These are phyloP conservation scores for Anniella stebbinsi DNA, from an alignment of 2,797 vertebrate species.

Conservation along the genomic window DNA sequence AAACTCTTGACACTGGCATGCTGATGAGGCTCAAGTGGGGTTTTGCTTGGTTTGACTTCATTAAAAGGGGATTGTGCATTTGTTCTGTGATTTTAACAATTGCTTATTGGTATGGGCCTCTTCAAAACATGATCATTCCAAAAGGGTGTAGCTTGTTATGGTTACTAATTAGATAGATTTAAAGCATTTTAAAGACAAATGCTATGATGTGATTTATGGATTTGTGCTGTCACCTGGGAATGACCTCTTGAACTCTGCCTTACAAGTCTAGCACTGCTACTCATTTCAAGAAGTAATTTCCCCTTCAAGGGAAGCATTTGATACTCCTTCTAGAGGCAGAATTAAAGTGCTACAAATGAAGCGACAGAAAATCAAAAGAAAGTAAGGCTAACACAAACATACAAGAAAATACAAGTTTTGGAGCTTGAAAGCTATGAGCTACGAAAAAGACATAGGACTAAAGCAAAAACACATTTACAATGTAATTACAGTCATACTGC, in stretches of 20 bases:
- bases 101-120: conserved; percentile 10
- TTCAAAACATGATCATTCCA: conserved; percentile 26
- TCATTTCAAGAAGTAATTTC: conserved; percentile 28
- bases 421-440: not conserved
- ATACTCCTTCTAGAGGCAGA: conserved; percentile 14
- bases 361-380: conserved; percentile 6
- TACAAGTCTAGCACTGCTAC: conserved; percentile 19
- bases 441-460: not conserved
- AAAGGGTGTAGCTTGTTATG: conserved; percentile 38
- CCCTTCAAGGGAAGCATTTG: conserved; percentile 13
- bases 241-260: conserved; percentile 37
- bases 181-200: conserved; percentile 44
- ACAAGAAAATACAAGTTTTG: not conserved
- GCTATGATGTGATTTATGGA: conserved; percentile 46
- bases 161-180: conserved; percentile 45
- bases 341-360: conserved; percentile 15
- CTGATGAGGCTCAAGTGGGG: conserved; percentile 44
- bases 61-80: conserved; percentile 50
- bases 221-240: conserved; percentile 41
- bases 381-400: not conserved
- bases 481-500: not conserved
- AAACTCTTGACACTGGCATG: conserved; percentile 30
- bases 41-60: conserved; percentile 40
- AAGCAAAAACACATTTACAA: not conserved
- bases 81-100: conserved; percentile 36